Evolutionary conservation across 1,140 invertebrate genomes (phyloP), one percentile per base, ranked within the genome.

Genomic region (Diprion similis): DNA sequence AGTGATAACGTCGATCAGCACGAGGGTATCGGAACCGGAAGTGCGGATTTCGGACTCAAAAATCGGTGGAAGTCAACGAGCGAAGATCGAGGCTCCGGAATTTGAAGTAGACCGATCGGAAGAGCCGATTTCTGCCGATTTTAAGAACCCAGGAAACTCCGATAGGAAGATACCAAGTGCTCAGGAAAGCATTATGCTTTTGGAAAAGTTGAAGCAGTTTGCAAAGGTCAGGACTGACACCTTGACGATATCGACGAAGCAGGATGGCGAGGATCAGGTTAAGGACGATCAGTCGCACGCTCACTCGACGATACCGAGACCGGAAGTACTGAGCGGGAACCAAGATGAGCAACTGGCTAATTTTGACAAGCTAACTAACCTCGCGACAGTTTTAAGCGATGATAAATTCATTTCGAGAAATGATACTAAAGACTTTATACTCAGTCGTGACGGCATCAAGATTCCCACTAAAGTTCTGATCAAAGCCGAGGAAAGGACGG

Each of bases 401-500:
- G 80, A 83, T 17, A 71, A 80, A 19, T 78, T 76, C 10, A 66
- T 72, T 0, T 8, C 75, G 9, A 83, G 75, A 47, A 84, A 85
- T 68, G 37, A 73, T 0, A 83, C 81, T 17, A 88, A 85, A 8
- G 89, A 84, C 79, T 90, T 89, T 78, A 90, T 88, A 1, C 77
- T 92, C 46, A 92, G 91, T 80, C 88, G 90, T n/a, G 91, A 91
- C 48, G 92, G 92, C 3, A 89, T 93, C 70, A 89, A 91, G 82
- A 90, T 93, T 73, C 78, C 92, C 67, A 93, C 91, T 0, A 93
- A 93, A 86, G 89, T 91, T 10, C 90, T 90, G 65, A 92, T 91
- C 69, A 93, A 92, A 82, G 79, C 86, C 48, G 88, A 87, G 4
- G 82, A 85, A 75, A 74, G 78, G 1, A 70, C 69, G 10, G 75